phyloP scores from a whole-genome alignment of 1,140 invertebrate species.

The Philopotamus ludificatus region DNA sequence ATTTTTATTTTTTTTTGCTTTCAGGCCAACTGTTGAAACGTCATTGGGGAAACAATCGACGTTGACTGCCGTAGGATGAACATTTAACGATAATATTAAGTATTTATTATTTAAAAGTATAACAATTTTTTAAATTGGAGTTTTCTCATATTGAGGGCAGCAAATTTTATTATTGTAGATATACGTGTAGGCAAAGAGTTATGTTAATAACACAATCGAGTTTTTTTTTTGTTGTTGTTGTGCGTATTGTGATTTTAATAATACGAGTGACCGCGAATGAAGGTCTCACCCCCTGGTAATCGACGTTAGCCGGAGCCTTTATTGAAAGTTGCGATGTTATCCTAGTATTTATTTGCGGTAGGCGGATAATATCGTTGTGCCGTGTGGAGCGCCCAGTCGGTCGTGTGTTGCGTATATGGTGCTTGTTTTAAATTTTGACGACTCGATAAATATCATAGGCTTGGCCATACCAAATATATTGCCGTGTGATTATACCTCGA shows the following conservation, averaged over 20 bases:
- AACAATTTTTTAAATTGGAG: neutral
- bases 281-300: neutral
- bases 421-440: constrained; percentile 14
- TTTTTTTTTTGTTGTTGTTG: constrained; percentile 1
- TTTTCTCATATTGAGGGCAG: constrained; percentile 25
- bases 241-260: neutral
- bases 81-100: neutral
- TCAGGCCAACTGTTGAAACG: constrained; percentile 33
- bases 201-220: too few relatives aligned
- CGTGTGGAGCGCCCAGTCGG: too few relatives aligned
- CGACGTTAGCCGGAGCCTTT: too few relatives aligned
- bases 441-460: constrained; percentile 25
- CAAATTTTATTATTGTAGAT: constrained; percentile 10
- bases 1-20: too few relatives aligned
- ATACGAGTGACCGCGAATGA: neutral
- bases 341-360: too few relatives aligned
- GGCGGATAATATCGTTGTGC: too few relatives aligned
- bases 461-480: constrained; percentile 36
- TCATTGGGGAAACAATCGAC: constrained; percentile 31
- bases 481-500: constrained; percentile 41
- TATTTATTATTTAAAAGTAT: neutral
- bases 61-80: constrained; percentile 34
- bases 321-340: too few relatives aligned
- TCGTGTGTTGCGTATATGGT: constrained; percentile 12
- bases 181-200: too few relatives aligned